Base-by-base conservation (phyloP, 2,113 vertebrate species). In the Fregata magnificens region DNA sequence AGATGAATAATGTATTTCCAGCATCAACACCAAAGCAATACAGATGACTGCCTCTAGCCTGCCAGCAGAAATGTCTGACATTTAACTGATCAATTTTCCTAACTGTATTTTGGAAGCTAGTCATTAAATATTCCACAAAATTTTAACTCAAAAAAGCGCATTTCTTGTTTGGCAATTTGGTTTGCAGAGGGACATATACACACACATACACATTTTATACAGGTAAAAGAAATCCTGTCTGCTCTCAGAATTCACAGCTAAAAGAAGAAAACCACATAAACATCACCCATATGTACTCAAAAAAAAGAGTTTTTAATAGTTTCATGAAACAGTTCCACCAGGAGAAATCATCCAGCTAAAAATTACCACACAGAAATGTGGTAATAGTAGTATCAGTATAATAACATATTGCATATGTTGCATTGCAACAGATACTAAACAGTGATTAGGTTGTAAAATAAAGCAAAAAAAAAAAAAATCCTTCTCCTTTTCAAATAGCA, bases 1-100 rank as follows among this genome's bases (percentile, higher is more conserved):
- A 97, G 96, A 86, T 95, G 94, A 91, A 96, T 82, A 97, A 96
- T 52, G 52, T 24, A 44, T 97, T 98, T 93, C 92, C 94, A 77
- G 93, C 7, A 95, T 21, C 28, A 97, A 61, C 25, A 97, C 94
- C 72, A 98, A 65, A 16, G 93, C 53, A 79, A 97, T 82, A 45
- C 45, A 98, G 24, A 92, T 7, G 8, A 84, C 61, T 45, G 89
- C 66, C 69, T 97, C 94, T 6, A 93, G 83, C 29, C 52, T 13
- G n/a, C 78, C 90, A 83, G 87, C 81, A 82, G 80, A 96, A 80
- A 88, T 31, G 42, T 73, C 95, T 97, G 76, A 83, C 42, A 56
- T 90, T 88, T 15, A 87, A 77, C 26, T 29, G 62, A 72, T 25
- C 12, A 15, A 4, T 73, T 49, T 66, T 65, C 78, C 21, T 47